Evolutionary conservation across 2,888 invertebrate species (phyloP), one percentile per base, ranked within the genome.

Genomic region (Ophion costatus): DNA sequence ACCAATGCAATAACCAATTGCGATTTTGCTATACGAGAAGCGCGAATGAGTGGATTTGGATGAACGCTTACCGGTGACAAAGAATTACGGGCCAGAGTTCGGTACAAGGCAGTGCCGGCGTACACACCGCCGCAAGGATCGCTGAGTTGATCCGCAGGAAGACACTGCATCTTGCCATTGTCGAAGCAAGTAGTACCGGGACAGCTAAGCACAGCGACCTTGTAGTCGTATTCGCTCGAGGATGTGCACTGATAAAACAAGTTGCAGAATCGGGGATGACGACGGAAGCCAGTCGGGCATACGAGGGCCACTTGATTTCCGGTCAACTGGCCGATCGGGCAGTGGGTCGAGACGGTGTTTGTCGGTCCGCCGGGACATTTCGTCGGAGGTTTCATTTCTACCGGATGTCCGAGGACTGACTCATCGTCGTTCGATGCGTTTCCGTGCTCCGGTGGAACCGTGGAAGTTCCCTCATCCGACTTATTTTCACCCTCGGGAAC

Each of bases 211-310:
- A 95, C 95, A 2, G 96, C 95, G 86, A 97, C 95, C 91, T 96
- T 96, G 51, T 96, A 93, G 87, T 97, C 96, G 86, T 96, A 95
- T 59, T 94, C 95, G 33, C 95, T 95, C 11, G 95, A 94, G 88
- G 95, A 95, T 29, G 96, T 96, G 90, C 97, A 97, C 93, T 97
- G 97, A 92, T 97, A 97, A 94, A 97, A 97, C 88, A 96, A 93
- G 91, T 97, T 96, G 90, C 97, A 97, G 90, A 96, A 96, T 92
- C 96, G 96, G 0, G 97, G 97, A 94, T 97, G 97, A 86, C 97
- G 94, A 90, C 95, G 95, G 92, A 97, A 97, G 66, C 97, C 97
- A 6, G 97, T 97, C n/a, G 97, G 97, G 90, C 97, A 97, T 11
- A 97, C 95, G 83, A 96, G 95, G n/a, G 96, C 93, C 83, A 95